These are phyloP conservation scores for Cisticola juncidis DNA, from an alignment of 2,113 vertebrate species.

Conservation along the genomic window DNA sequence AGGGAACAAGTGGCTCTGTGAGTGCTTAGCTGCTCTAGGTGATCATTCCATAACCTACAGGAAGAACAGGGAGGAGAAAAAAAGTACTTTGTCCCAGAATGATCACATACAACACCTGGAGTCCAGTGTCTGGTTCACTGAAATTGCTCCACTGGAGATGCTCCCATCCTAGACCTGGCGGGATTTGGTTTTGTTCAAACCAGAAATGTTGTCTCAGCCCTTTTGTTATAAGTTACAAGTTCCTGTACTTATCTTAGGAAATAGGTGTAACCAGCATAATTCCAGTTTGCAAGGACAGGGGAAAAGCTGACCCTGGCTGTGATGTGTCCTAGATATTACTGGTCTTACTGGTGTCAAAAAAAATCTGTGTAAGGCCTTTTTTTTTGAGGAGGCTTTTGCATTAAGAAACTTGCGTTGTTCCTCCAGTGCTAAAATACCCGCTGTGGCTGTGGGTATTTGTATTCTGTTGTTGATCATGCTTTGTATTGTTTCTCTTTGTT, in stretches of 20 bases:
- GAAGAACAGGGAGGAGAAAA: background rate
- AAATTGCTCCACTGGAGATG: background rate
- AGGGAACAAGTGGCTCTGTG: background rate
- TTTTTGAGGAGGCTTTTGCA: background rate
- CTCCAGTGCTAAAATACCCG: background rate
- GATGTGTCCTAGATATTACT: background rate
- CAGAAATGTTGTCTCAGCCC: background rate
- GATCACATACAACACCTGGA: rapidly evolving
- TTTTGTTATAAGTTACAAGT: background rate
- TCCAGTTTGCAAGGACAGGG: background rate
- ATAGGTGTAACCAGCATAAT: background rate
- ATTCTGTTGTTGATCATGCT: background rate
- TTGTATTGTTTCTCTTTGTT: background rate
- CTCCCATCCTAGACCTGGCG: background rate
- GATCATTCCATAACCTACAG: background rate
- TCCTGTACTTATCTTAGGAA: background rate
- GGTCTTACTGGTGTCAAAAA: background rate
- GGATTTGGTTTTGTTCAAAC: background rate
- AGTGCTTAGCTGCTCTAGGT: background rate
- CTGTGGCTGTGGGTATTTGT: background rate
- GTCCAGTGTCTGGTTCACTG: background rate
- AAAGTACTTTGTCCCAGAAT: background rate
- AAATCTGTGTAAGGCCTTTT: background rate
- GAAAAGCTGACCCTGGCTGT: background rate
- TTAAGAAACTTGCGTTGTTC: background rate